Base-by-base conservation (phyloP, 2,797 vertebrate species). In the Monodelphis domestica region DNA sequence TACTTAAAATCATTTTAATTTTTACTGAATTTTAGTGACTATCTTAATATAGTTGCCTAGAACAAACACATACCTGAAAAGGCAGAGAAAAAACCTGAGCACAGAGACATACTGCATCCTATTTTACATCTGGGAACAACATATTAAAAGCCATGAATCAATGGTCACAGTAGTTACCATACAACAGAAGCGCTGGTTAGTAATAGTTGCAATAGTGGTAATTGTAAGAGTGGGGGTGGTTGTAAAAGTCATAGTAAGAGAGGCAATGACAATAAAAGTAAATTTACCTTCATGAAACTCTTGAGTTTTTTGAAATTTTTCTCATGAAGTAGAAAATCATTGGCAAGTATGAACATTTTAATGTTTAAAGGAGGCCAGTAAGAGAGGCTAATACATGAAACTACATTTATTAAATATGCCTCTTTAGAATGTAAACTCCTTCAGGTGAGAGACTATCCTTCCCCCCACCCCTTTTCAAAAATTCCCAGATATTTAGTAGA, bases 1-100 rank as follows among this genome's bases (percentile, higher is more conserved):
- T 70, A 50, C 33, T 91, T 87, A 45, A 93, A 89, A 94, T 89
- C 95, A 57, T 89, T 95, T 89, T 54, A 90, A 26, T 0, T 21
- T 84, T 84, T 1, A 3, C 50, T 38, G n/a, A n/a, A 45, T 50
- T 45, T 45, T 78, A 78, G 70, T 84, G 38, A 45, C 84, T 50
- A 50, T 84, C 70, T 50, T 45, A 45, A 84, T 84, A 84, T 10
- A 84, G 21, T 84, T 84, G 24, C 24, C 38, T 84, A 26, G 21
- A 45, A 50, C 10, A 45, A 50, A 50, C 12, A 7, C 38, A 50
- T 84, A 84, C 24, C 12, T 84, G 21, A 84, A 84, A 50, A 84
- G 70, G 38, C 70, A 84, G 26, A 50, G 10, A 45, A 84, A 38
- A 84, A 11, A 38, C 33, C 14, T 70, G n/a, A 70, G 9, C 9